Evolutionary conservation across 1,140 invertebrate genomes (phyloP).

Genomic region (Anastatus disparis): DNA sequence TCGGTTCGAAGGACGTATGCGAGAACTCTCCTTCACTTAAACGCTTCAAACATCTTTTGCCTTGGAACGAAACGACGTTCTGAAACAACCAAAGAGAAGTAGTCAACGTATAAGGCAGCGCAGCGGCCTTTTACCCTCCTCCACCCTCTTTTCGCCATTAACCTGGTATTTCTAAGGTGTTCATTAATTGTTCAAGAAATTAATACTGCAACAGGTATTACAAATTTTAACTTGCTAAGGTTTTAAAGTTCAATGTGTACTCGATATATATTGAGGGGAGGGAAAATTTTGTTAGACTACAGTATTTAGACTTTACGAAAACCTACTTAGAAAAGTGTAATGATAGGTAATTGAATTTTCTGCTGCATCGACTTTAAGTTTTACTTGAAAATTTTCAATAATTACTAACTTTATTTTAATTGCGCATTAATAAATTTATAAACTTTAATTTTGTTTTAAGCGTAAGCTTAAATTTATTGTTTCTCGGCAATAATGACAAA

Average conservation of each 20-base stretch:
- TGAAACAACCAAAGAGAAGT: too few species aligned
- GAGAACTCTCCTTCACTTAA: too few species aligned
- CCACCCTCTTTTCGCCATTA: background rate
- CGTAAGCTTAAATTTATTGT: background rate
- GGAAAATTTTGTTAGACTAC: too few species aligned
- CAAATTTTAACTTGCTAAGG: background rate
- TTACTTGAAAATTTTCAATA: too few species aligned
- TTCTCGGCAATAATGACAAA: background rate
- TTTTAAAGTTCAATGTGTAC: background rate
- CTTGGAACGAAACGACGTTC: too few species aligned
- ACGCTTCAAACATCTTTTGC: conserved; percentile 24
- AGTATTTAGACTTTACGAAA: too few species aligned
- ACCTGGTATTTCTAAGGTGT: background rate
- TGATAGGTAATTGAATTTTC: background rate
- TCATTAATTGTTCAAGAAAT: conserved; percentile 19
- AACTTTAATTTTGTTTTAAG: too few species aligned
- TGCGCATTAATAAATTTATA: too few species aligned
- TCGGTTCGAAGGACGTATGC: conserved; percentile 31
- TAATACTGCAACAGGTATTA: conserved; percentile 6
- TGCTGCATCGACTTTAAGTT: too few species aligned
- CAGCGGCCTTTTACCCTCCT: background rate
- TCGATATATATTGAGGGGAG: background rate
- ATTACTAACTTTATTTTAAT: too few species aligned
- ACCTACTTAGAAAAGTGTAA: too few species aligned
- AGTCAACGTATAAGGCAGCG: too few species aligned